Evolutionary conservation across 2,888 invertebrate genomes (phyloP).

Genomic region (Trichopria drosophilae): DNA sequence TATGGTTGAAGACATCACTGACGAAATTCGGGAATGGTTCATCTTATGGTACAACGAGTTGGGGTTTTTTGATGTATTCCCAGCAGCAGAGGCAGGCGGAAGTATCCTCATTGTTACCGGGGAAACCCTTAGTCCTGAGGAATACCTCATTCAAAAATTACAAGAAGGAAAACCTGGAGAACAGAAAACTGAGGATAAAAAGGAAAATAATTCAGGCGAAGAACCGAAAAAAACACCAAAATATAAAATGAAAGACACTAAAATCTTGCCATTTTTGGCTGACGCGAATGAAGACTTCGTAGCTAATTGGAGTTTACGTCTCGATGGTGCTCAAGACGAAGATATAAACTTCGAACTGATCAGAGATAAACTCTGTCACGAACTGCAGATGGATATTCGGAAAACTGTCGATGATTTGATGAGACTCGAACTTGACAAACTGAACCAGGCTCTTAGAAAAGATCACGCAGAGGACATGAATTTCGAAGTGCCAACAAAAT

Average conservation of each 20-base stretch:
- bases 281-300: slow-evolving; percentile 38
- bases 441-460: slow-evolving; percentile 62
- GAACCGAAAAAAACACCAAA: slow-evolving; percentile 27
- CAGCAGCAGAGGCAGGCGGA: slow-evolving; percentile 74
- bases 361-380: slow-evolving; percentile 67
- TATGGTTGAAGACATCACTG: slow-evolving; percentile 74
- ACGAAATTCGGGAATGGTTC: slow-evolving; percentile 78
- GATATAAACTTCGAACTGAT: slow-evolving; percentile 68
- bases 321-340: slow-evolving; percentile 60
- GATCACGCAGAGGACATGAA: slow-evolving; percentile 53
- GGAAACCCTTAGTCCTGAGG: slow-evolving; percentile 65
- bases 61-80: slow-evolving; percentile 71
- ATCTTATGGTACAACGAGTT: slow-evolving; percentile 65
- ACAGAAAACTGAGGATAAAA: slow-evolving; percentile 16
- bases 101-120: slow-evolving; percentile 64
- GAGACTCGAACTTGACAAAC: slow-evolving; percentile 62
- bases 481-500: slow-evolving; percentile 17
- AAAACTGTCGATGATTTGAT: slow-evolving; percentile 71
- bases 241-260: slow-evolving; percentile 49
- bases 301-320: slow-evolving; percentile 57
- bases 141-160: slow-evolving; percentile 60
- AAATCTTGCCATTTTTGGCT: slow-evolving; percentile 34
- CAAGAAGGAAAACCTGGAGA: slow-evolving; percentile 45
- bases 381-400: slow-evolving; percentile 70
- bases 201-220: slow-evolving; percentile 23